Evolutionary conservation across 2,797 vertebrate genomes (phyloP), one percentile per base, ranked within the genome.

Genomic region (Clarias fuscus): DNA sequence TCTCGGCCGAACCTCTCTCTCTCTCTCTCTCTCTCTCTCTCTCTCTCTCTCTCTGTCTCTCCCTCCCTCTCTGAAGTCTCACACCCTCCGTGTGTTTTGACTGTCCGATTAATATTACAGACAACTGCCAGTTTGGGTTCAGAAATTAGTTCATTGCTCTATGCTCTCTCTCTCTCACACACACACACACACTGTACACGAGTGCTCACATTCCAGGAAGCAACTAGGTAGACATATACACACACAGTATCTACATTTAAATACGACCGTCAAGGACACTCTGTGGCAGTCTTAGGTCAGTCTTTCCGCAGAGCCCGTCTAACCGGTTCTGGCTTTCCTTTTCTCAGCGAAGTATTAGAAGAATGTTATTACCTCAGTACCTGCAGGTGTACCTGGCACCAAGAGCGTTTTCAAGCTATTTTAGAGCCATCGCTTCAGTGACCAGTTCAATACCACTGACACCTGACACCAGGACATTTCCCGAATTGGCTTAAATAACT

Each of bases 301-400:
- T 76, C 48, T 85, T 88, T 87, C 82, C 82, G 85, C 71, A 77
- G 64, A 85, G 70, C 89, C 88, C 82, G 89, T 90, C 84, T 82
- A 78, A 88, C 88, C 84, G 85, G 86, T 75, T 88, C 86, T 86
- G 13, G 30, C 84, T 62, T 78, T 80, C 56, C 33, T 71, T 64
- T 73, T 72, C 75, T 75, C 27, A 64, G 10, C 5, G 0, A 68
- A 53, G 61, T 83, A 85, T 90, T 70, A 22, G 17, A 87, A 5
- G 84, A 88, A 88, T 87, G 81, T 18, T 70, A 58, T 86, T 85
- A 48, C 75, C 73, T 83, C 61, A 43, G 67, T 81, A 68, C 75
- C 56, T 43, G 72, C 70, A 81, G 58, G 53, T 82, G 83, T 61
- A 53, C 62, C 59, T 77, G 62, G 14, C 48, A 22, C 22, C 20